Evolutionary conservation across 2,888 invertebrate genomes (phyloP), one percentile per base, ranked within the genome.

Genomic region (Coecobrya sp.): DNA sequence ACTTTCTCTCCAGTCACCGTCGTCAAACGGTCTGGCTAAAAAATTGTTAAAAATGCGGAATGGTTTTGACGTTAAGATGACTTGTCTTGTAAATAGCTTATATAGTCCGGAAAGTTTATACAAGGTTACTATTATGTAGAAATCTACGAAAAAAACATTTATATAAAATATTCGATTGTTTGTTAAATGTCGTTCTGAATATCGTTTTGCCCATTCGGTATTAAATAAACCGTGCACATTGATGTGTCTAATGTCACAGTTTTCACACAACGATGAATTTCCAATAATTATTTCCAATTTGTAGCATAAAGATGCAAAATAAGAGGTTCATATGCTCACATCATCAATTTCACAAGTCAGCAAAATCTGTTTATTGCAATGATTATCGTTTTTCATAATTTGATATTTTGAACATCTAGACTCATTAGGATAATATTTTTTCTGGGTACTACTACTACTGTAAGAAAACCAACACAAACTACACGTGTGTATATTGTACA

Each of bases 311-410:
- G 22, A 62, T 62, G 62, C 62, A 62, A 59, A 59, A 19, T 25
- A 22, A 62, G 25, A 25, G 25, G 62, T 73, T 36, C 13, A 73
- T 73, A 42, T 36, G 8, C 76, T n/a, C n/a, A 76, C 55, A 68
- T 1, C 3, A 62, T n/a, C n/a, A 55, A 8, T 1, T 65, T 84
- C 25, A 85, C 85, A 86, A 52, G 30, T 89, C 88, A 89, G 88
- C 88, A 89, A 62, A 89, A 52, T 81, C 36, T 84, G 36, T 89
- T 89, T 89, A 89, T 89, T 89, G 88, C 88, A 89, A 89, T 81
- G 81, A 89, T 89, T 89, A 81, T 89, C 52, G 25, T 89, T 36
- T n/a, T 82, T 68, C 59, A 73, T 73, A 59, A 25, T 84, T 45
- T 81, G 45, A 68, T 84, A 81, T 84, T 65, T 84, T 65, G 65